These are phyloP conservation scores for Phasianus colchicus DNA, from an alignment of 2,113 vertebrate species.

Conservation along the genomic window DNA sequence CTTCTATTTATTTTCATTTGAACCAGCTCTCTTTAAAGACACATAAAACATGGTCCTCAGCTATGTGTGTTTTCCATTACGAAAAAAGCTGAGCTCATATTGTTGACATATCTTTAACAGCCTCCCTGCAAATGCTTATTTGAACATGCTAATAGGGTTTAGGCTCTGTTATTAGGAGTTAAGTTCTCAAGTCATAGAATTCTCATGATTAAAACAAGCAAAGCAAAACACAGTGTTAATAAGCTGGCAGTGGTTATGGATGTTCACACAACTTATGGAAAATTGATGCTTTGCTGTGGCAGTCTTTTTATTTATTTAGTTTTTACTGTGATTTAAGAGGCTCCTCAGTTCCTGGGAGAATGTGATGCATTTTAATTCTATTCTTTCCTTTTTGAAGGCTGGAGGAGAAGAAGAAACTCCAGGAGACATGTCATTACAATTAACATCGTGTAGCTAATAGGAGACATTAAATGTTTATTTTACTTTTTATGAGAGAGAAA, in stretches of 20 bases:
- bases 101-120: conserved; percentile 84
- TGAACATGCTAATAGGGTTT: conserved; percentile 82
- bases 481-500: conserved; percentile 70
- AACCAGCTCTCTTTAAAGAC: conserved; percentile 74
- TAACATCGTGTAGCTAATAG: conserved; percentile 69
- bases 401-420: conserved; percentile 66
- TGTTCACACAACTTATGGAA: conserved; percentile 73
- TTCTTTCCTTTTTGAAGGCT: conserved; percentile 75
- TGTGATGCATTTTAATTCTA: conserved; percentile 68
- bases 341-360: conserved; percentile 67
- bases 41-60: conserved; percentile 73
- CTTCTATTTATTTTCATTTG: conserved; percentile 81
- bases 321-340: conserved; percentile 75
- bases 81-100: conserved; percentile 73
- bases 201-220: conserved; percentile 80
- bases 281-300: conserved; percentile 75
- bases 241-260: conserved; percentile 71
- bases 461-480: conserved; percentile 71
- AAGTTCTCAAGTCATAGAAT: conserved; percentile 77
- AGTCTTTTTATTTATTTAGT: conserved; percentile 78
- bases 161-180: conserved; percentile 76
- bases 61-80: conserved; percentile 80
- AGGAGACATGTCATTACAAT: conserved; percentile 67
- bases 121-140: conserved; percentile 86
- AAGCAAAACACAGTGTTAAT: conserved; percentile 76